A percentile compares a stretch with the other conserved stretches of the same genome.
Evolutionary conservation across 1,140 invertebrate genomes (phyloP).

Genomic region (Trichonephila inaurata): DNA sequence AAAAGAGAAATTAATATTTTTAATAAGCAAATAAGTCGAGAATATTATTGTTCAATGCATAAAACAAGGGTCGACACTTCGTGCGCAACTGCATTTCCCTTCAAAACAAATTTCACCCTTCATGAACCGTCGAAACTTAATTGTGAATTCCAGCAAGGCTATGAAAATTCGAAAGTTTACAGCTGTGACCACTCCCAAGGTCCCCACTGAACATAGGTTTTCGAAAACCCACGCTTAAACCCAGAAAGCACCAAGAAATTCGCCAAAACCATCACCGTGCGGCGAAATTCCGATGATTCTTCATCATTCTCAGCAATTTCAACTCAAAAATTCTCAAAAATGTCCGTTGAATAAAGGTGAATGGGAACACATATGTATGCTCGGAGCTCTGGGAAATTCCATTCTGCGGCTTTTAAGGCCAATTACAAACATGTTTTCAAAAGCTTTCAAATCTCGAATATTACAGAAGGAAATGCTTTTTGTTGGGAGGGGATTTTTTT

Average conservation of each 20-base stretch:
- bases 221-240: not conserved
- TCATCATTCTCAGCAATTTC: not conserved
- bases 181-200: not conserved
- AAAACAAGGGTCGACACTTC: not conserved
- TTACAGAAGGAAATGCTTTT: not conserved
- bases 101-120: not conserved
- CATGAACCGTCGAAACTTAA: not conserved
- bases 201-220: not conserved
- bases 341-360: not conserved
- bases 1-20: too few species aligned
- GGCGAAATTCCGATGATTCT: not conserved
- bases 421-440: constrained; percentile 14
- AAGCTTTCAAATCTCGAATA: not conserved
- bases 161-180: not conserved
- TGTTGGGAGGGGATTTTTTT: not conserved
- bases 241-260: not conserved
- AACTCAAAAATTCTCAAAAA: not conserved
- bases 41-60: too few species aligned
- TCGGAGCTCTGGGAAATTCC: not conserved
- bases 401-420: constrained; percentile 10
- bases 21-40: too few species aligned
- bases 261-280: not conserved
- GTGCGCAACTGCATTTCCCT: not conserved
- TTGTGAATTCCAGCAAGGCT: not conserved
- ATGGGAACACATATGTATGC: not conserved